Evolutionary conservation across 1,140 invertebrate species (phyloP).

Genomic region (Myzus persicae): DNA sequence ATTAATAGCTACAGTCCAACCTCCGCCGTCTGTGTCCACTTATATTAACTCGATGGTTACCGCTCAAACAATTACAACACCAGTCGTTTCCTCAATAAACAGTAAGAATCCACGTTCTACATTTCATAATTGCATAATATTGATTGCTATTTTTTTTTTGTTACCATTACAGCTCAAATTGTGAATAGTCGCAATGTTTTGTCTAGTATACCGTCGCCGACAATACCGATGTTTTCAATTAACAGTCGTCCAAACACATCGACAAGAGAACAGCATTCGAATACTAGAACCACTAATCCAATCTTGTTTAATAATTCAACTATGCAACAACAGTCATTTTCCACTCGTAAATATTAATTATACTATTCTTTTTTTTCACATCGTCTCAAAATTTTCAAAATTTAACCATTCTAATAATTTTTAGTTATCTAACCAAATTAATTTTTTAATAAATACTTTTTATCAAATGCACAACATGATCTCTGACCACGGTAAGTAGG

Average conservation of each 20-base stretch:
- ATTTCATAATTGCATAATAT: background rate
- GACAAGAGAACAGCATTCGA: slow-evolving; percentile 17
- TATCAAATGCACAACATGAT: background rate
- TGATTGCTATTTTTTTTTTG: background rate
- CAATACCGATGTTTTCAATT: slow-evolving; percentile 16
- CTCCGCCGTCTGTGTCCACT: background rate
- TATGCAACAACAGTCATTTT: slow-evolving; percentile 16
- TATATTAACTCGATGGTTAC: slow-evolving; percentile 44
- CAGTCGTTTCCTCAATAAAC: slow-evolving; percentile 31
- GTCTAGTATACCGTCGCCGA: background rate
- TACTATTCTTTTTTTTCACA: background rate
- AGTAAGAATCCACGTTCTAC: background rate
- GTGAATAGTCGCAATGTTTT: slow-evolving; percentile 28
- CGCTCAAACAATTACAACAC: slow-evolving; percentile 35
- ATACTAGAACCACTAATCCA: background rate
- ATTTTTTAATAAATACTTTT: background rate
- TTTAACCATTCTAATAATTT: background rate
- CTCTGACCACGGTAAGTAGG: background rate
- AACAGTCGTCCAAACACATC: background rate
- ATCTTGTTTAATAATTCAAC: slow-evolving; percentile 25
- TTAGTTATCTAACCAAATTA: background rate
- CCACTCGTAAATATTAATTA: background rate
- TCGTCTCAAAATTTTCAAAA: background rate
- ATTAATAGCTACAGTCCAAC: slow-evolving; percentile 25
- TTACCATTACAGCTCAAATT: slow-evolving; percentile 13